phyloP scores from a whole-genome alignment of 2,113 vertebrate species.

The Andinoacara biseriatus region DNA sequence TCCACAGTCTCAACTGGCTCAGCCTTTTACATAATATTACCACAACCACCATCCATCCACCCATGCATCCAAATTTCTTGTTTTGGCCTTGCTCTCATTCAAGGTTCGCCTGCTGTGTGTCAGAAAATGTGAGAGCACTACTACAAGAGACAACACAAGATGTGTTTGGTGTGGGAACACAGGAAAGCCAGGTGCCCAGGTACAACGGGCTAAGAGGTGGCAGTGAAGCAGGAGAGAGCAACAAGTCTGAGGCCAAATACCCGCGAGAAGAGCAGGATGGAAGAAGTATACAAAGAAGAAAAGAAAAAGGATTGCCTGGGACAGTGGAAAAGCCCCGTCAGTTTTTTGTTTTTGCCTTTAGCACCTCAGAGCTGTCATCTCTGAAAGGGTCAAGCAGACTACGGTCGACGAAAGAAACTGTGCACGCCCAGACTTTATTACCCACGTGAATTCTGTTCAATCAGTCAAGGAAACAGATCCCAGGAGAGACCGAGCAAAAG shows the following conservation, averaged over 20 bases:
- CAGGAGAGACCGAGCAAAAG: constrained; percentile 16
- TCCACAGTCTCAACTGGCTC: not conserved
- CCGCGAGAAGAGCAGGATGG: not conserved
- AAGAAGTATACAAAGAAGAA: not conserved
- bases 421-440: constrained; percentile 40
- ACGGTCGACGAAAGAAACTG: not conserved
- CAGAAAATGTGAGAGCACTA: constrained; percentile 19
- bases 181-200: constrained; percentile 38
- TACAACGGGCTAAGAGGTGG: not conserved
- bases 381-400: constrained; percentile 8
- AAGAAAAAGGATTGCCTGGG: not conserved
- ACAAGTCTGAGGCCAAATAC: not conserved
- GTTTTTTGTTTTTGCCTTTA: not conserved
- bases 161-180: constrained; percentile 65
- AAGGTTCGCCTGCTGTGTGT: constrained; percentile 50
- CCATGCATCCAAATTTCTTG: not conserved
- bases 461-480: constrained; percentile 20
- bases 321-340: no score
- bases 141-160: constrained; percentile 54
- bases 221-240: constrained; percentile 12
- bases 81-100: constrained; percentile 17
- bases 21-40: not conserved
- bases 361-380: constrained; percentile 6
- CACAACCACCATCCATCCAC: not conserved
- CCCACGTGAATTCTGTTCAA: constrained; percentile 16